Base-by-base conservation (phyloP, 2,113 vertebrate genomes). In the Engystomops pustulosus region DNA sequence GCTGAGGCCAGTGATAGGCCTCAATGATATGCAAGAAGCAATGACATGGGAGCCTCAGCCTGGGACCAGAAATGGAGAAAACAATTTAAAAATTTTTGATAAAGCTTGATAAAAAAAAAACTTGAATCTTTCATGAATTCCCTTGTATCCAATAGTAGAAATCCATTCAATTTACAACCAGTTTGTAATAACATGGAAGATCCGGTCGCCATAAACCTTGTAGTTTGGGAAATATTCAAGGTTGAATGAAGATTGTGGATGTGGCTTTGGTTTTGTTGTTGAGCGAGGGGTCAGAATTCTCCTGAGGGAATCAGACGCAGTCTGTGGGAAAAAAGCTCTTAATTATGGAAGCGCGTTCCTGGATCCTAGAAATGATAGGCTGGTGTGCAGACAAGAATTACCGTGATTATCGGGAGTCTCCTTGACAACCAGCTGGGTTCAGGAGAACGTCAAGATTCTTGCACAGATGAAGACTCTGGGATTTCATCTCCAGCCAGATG, bases 331-430 rank as follows among this genome's bases (percentile, higher is more conserved):
- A 41, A n/a, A 15, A 62, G 60, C 30, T 55, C 34, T 41, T 71
- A 86, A 89, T 89, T 86, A 81, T 10, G 32, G 65, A 85, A 55
- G 69, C 55, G 41, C 83, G 17, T 47, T 90, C 86, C 87, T 90
- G 87, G 87, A 80, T 67, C 47, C 74, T 20, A 55, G 25, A 86
- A 85, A 47, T 83, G 87, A 67, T 84, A 87, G 84, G 45, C 87
- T 86, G 14, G 15, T 79, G 81, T 87, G 80, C 83, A 85, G 87
- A 87, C 83, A 68, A 83, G 77, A 87, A 83, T 89, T 88, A 58
- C 47, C 79, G 0, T 51, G 77, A 60, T 89, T 90, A 81, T 60
- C 51, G 25, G 15, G 53, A 85, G 71, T 89, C 87, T 89, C 87
- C 89, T 86, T 88, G 81, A 65, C 83, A 62, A 38, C 83, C 32